phyloP scores from a whole-genome alignment of 2,888 invertebrate species.

The Lycocerus yunnanus region DNA sequence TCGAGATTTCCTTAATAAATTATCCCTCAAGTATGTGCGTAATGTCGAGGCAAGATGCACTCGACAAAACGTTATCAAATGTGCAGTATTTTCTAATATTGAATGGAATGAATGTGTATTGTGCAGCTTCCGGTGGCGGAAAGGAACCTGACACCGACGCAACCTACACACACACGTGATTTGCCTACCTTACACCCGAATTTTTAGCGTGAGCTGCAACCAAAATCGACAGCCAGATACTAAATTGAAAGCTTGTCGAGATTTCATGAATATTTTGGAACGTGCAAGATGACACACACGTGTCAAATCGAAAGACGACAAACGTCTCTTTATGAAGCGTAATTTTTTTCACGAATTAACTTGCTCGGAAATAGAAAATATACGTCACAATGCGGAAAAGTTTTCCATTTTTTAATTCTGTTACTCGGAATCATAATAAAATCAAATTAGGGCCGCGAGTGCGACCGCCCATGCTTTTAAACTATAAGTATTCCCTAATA shows the following conservation, averaged over 20 bases:
- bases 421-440: constrained; percentile 17
- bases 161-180: constrained; percentile 41
- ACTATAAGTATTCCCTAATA: constrained; percentile 33
- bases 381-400: background rate
- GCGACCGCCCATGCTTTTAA: constrained; percentile 33
- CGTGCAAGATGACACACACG: background rate
- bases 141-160: constrained; percentile 40
- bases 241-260: background rate
- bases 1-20: constrained; percentile 14
- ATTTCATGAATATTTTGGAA: background rate
- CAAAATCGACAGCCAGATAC: constrained; percentile 2
- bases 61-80: constrained; percentile 25
- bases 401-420: constrained; percentile 14
- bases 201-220: constrained; percentile 22
- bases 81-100: constrained; percentile 31
- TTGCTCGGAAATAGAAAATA: constrained; percentile 15
- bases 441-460: constrained; percentile 26
- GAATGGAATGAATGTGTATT: constrained; percentile 35
- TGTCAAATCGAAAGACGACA: background rate
- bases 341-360: background rate
- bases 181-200: constrained; percentile 33
- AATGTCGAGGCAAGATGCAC: constrained; percentile 24
- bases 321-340: background rate
- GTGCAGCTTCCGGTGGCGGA: constrained; percentile 42
- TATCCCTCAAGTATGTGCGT: constrained; percentile 2